Conservation (phyloP, 2,888 invertebrate species). For the Drosophila macrospina region DNA sequence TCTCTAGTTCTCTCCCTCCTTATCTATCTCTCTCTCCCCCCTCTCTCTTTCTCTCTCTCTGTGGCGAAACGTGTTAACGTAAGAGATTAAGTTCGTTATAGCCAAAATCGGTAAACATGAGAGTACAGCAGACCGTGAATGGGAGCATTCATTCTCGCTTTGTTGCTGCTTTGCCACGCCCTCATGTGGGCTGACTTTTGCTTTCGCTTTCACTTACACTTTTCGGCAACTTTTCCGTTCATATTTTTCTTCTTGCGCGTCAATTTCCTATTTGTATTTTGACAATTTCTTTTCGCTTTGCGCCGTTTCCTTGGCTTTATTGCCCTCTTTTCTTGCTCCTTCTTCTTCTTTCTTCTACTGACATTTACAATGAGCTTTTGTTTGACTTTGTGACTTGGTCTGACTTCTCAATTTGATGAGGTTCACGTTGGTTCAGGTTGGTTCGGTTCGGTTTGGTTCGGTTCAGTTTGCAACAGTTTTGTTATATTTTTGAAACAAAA, state of each 20-base stretch:
- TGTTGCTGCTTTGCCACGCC: constrained; percentile 3
- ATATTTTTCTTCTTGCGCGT: constrained; percentile 58
- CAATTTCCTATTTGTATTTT: constrained; percentile 72
- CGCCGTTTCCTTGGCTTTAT: constrained; percentile 65
- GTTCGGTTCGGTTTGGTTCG: not conserved
- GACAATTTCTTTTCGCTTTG: constrained; percentile 69
- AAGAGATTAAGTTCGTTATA: constrained; percentile 72
- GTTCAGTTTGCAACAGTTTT: constrained; percentile 11
- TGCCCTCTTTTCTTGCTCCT: constrained; percentile 47
- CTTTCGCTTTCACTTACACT: constrained; percentile 6
- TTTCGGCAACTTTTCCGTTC: constrained; percentile 45
- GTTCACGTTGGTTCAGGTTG: constrained; percentile 27
- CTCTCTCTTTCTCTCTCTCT: not conserved
- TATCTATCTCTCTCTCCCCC: not conserved
- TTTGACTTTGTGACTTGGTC: constrained; percentile 68
- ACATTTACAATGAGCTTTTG: constrained; percentile 64
- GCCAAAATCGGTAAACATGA: constrained; percentile 36
- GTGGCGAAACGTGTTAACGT: constrained; percentile 51
- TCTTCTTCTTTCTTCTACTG: constrained; percentile 3
- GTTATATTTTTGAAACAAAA: constrained; percentile 57
- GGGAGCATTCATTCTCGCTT: too few species aligned
- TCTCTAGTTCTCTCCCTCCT: not conserved
- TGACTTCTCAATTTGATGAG: constrained; percentile 21
- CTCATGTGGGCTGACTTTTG: constrained; percentile 1
- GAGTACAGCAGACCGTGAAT: not conserved